Conservation (phyloP, 2,797 vertebrate species). For the Rhinichthys osculus region DNA sequence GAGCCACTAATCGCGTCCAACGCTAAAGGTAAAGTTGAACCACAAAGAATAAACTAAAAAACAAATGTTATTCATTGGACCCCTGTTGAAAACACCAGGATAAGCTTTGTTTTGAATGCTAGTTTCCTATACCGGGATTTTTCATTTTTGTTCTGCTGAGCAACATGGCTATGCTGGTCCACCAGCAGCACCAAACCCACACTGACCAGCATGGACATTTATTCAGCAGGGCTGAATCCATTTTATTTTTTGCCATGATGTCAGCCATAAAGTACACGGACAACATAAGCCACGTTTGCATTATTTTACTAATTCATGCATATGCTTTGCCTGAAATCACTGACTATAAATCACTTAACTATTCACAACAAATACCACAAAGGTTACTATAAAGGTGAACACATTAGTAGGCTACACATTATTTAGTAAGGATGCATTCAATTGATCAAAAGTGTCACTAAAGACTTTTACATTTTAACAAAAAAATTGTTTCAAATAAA, state of each 20-base stretch:
- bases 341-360: not conserved
- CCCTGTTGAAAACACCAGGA: not conserved
- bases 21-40: conserved; percentile 51
- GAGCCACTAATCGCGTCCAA: not conserved
- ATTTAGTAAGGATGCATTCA: not conserved
- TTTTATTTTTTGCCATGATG: not conserved
- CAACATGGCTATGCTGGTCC: not conserved
- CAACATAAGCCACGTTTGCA: not conserved
- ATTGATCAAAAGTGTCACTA: not conserved
- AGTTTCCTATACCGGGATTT: not conserved
- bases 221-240: not conserved
- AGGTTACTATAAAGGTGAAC: not conserved
- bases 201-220: not conserved
- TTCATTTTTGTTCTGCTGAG: not conserved
- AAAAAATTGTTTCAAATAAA: not conserved
- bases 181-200: not conserved
- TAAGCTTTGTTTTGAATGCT: not conserved
- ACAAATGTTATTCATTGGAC: not conserved
- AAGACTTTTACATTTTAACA: not conserved
- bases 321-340: not conserved
- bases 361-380: not conserved
- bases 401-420: not conserved
- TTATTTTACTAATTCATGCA: not conserved
- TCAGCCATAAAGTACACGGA: not conserved
- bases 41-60: conserved; percentile 34